phyloP scores from a whole-genome alignment of 30 jellyfish, hydroid and myxozoan species.

The Mastigias papua region DNA sequence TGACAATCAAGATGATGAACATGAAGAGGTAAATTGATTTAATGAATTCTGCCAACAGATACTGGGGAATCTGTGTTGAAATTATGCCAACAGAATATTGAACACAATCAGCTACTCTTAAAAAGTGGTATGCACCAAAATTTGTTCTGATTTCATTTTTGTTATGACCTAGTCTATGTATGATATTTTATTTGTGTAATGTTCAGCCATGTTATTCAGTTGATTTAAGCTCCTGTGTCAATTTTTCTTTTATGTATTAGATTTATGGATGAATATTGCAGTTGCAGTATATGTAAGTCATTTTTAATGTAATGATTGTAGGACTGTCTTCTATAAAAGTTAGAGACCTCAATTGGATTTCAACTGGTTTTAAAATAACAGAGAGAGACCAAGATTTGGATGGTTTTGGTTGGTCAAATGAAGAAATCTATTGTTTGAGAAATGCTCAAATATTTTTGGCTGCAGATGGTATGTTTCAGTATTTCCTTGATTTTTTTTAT shows the following conservation, averaged over 20 bases:
- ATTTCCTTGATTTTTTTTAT: too few species aligned
- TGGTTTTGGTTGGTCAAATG: constrained; percentile 26
- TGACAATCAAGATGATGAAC: too few species aligned
- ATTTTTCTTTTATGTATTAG: too few species aligned
- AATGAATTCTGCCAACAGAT: constrained; percentile 10
- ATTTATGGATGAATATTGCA: too few species aligned
- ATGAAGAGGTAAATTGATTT: too few species aligned
- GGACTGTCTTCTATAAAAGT: constrained; percentile 9
- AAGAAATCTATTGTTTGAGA: constrained; percentile 11
- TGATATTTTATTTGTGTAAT: too few species aligned
- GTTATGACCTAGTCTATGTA: too few species aligned
- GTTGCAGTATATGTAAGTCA: too few species aligned
- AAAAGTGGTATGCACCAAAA: constrained; percentile 15
- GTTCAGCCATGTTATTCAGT: too few species aligned
- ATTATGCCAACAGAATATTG: constrained; percentile 47
- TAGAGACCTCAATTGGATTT: constrained; percentile 53
- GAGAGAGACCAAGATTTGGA: background rate
- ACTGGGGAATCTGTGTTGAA: constrained; percentile 20
- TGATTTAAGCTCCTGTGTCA: too few species aligned
- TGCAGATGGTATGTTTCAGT: constrained; percentile 48
- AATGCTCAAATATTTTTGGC: constrained; percentile 36
- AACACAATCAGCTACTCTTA: constrained; percentile 12
- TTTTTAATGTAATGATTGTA: background rate
- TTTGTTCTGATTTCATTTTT: background rate
- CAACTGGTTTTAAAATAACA: background rate